Evolutionary conservation across 2,888 invertebrate species (phyloP).

Genomic region (Leucozona laternaria): DNA sequence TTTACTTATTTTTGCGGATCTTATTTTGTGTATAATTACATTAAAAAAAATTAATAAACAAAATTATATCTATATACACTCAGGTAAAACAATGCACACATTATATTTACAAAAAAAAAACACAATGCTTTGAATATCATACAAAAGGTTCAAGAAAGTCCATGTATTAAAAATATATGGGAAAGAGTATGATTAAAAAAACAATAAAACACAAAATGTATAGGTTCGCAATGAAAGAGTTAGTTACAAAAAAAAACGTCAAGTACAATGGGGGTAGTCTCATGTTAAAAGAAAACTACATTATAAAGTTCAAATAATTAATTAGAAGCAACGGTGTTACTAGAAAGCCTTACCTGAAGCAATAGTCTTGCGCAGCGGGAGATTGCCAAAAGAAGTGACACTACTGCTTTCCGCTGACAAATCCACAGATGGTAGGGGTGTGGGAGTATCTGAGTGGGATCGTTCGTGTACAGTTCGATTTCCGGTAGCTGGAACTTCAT

Average conservation of each 20-base stretch:
- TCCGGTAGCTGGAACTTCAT: conserved; percentile 78
- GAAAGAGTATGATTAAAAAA: background rate
- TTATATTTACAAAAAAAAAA: conserved; percentile 3
- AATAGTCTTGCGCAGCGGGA: conserved; percentile 93
- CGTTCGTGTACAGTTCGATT: conserved; percentile 91
- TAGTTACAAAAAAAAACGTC: conserved; percentile 28
- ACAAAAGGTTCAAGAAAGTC: background rate
- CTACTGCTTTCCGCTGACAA: conserved; percentile 97
- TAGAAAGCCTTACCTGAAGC: conserved; percentile 86
- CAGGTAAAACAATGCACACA: background rate
- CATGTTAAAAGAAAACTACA: background rate
- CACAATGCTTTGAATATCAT: conserved; percentile 15
- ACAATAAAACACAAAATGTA: background rate
- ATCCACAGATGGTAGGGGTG: conserved; percentile 93
- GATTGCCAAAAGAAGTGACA: conserved; percentile 95
- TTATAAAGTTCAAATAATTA: background rate
- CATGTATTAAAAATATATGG: too few species aligned
- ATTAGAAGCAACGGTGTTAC: background rate
- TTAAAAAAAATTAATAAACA: background rate
- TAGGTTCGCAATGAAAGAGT: conserved; percentile 3
- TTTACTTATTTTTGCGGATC: background rate
- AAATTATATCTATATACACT: background rate
- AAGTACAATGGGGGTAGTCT: background rate
- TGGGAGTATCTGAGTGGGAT: conserved; percentile 95
- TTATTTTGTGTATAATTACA: background rate